Base-by-base conservation (phyloP, 1,140 invertebrate species). In the Dendroctonus valens region DNA sequence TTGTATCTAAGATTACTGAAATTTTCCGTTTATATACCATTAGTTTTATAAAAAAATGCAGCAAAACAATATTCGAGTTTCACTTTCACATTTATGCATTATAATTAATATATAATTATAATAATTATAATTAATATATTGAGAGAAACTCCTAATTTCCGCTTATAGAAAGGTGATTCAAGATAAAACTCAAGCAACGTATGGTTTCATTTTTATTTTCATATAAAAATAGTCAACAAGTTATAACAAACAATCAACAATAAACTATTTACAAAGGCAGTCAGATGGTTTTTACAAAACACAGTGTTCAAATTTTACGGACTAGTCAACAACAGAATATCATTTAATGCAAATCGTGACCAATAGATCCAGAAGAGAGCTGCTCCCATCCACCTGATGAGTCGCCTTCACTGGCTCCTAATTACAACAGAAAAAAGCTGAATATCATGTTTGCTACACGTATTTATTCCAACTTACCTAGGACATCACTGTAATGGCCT, bases 401-500 rank as follows among this genome's bases (percentile, higher is more conserved):
- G 40, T 14, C 38, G 15, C 58, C 63, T 15, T 63, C 66, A 15
- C 66, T 41, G 38, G 66, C 66, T 7, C 65, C 65, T 67, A 14
- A 38, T 53, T 5, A 11, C 15, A 53, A 2, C 11, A 53, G 15
- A n/a, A n/a, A 15, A 14, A 11, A 11, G 9, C 9, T 15, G 15
- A 11, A 2, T n/a, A 26, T 26, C 26, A 26, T 26, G 26, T 26
- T 26, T 26, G 26, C 26, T 4, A 46, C 5, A 59, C 11, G 0
- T 41, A 7, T 44, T 5, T 15, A 59, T 46, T 0, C 8, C 9
- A 59, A 26, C 12, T 54, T 60, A 67, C 72, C 70, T 26, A 73
- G 60, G 39, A 73, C 70, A 42, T 73, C 70, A 53, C 68, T 70
- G 61, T 73, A 73, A 44, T 73, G 70, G 49, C 58, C 68, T 15